Conservation (phyloP, 2,797 vertebrate genomes). For the Nannoperca australis region DNA sequence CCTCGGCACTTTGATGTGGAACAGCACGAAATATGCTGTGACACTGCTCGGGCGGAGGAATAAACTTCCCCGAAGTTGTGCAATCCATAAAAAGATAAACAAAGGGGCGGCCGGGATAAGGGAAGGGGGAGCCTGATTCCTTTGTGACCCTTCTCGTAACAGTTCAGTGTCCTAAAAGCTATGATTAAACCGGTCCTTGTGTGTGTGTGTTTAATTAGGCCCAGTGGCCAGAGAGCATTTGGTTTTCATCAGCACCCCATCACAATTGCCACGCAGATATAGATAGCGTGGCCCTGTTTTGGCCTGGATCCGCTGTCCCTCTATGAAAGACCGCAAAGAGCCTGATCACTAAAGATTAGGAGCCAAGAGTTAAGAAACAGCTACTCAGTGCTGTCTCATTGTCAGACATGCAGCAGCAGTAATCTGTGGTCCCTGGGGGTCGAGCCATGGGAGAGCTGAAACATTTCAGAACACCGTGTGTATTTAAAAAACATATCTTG, state of each 20-base stretch:
- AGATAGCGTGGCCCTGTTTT: conserved; percentile 64
- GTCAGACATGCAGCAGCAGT: conserved; percentile 56
- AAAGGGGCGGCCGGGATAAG: conserved; percentile 57
- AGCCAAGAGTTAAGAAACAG: conserved; percentile 77
- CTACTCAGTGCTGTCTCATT: conserved; percentile 56
- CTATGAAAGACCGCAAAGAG: conserved; percentile 72
- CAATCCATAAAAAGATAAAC: conserved; percentile 83
- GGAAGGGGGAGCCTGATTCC: conserved; percentile 46
- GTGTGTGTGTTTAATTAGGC: conserved; percentile 81
- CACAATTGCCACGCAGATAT: conserved; percentile 69
- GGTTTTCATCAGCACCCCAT: conserved; percentile 84
- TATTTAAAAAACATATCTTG: conserved; percentile 75
- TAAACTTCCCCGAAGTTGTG: conserved; percentile 83
- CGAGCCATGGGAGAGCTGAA: conserved; percentile 57
- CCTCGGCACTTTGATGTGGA: conserved; percentile 84
- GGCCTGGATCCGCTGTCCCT: conserved; percentile 59
- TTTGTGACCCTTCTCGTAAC: conserved; percentile 80
- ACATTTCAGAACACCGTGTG: conserved; percentile 64
- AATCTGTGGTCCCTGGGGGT: conserved; percentile 62
- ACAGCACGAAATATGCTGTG: conserved; percentile 79
- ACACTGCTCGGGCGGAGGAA: conserved; percentile 71
- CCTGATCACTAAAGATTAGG: conserved; percentile 71
- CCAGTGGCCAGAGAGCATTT: conserved; percentile 83
- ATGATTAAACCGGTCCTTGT: conserved; percentile 54
- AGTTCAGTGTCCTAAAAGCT: conserved; percentile 78